These are phyloP conservation scores for Halictus rubicundus DNA, from an alignment of 1,140 invertebrate species.

Conservation along the genomic window DNA sequence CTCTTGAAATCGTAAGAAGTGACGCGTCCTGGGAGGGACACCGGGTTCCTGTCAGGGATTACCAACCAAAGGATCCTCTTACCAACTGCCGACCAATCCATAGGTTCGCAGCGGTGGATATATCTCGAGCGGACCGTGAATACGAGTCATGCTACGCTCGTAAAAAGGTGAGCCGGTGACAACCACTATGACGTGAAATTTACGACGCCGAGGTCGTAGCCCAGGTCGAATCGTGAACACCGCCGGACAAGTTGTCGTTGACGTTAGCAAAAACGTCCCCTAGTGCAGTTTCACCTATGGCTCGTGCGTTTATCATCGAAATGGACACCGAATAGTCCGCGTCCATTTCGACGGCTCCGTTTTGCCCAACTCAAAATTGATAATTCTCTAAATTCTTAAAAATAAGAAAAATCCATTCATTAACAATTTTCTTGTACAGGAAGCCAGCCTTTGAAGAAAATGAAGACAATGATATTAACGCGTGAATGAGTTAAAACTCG, in stretches of 20 bases:
- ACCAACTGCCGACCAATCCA: conserved; percentile 53
- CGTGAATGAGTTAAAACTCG: too few species aligned
- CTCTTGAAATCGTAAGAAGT: conserved; percentile 34
- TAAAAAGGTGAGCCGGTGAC: conserved; percentile 72
- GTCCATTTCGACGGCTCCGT: conserved; percentile 19
- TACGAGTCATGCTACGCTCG: conserved; percentile 63
- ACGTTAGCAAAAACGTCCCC: conserved; percentile 58
- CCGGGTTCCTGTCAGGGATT: conserved; percentile 36
- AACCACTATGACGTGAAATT: conserved; percentile 73
- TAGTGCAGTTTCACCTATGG: conserved; percentile 43
- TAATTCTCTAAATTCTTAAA: too few species aligned
- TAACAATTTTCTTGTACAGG: too few species aligned
- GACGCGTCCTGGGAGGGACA: conserved; percentile 42
- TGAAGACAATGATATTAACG: too few species aligned
- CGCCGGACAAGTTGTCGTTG: conserved; percentile 66
- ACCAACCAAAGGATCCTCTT: conserved; percentile 49
- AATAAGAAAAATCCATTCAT: too few species aligned
- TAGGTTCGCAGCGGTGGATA: conserved; percentile 40
- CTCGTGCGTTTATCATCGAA: conserved; percentile 37
- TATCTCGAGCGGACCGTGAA: conserved; percentile 59
- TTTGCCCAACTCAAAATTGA: neutral
- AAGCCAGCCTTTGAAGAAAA: too few species aligned
- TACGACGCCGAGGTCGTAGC: conserved; percentile 69
- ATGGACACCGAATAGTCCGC: conserved; percentile 16
- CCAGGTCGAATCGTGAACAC: conserved; percentile 73